Base-by-base conservation (phyloP, 1,140 invertebrate genomes). In the Bombus fervidus region DNA sequence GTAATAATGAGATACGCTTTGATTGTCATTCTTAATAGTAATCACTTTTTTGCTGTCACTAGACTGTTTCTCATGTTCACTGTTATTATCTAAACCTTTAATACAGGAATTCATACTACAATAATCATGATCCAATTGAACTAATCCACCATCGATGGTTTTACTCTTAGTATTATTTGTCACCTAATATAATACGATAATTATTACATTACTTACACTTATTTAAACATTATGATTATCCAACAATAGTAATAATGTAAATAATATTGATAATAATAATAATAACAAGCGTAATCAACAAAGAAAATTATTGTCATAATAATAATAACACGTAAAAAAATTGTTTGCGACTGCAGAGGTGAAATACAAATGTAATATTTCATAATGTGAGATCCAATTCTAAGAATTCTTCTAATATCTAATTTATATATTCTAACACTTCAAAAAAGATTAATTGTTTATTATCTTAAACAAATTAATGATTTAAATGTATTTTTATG, bases 101-200 rank as follows among this genome's bases (percentile, higher is more conserved):
- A 79, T 39, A 15, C 41, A 72, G 6, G 85, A 91, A 37, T 72
- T 92, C 25, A 88, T 86, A 81, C 88, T 94, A 79, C 95, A 96
- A 86, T 96, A 96, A 92, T 96, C 95, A 87, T 96, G 96, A 88
- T 96, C 96, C 77, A 95, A 81, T 73, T 95, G 94, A 18, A 95
- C 92, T 25, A 88, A 93, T 80, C 92, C 93, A 53, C 91, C 86
- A n/a, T 87, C 43, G 22, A 80, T 66, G 41, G 39, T 66, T 66
- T 64, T 90, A 69, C 12, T 81, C 39, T 87, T 85, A 57, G 62
- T 41, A 83, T 86, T 81, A 34, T 85, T 90, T 59, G 82, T 71
- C n/a, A 89, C 80, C 91, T 92, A 82, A 64, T 57, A 66, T 41
- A 83, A 59, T 68, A n/a, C 0, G 47, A 68, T 15, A 78, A 41